Evolutionary conservation across 2,888 invertebrate genomes (phyloP).

Genomic region (Oscheius sp.): DNA sequence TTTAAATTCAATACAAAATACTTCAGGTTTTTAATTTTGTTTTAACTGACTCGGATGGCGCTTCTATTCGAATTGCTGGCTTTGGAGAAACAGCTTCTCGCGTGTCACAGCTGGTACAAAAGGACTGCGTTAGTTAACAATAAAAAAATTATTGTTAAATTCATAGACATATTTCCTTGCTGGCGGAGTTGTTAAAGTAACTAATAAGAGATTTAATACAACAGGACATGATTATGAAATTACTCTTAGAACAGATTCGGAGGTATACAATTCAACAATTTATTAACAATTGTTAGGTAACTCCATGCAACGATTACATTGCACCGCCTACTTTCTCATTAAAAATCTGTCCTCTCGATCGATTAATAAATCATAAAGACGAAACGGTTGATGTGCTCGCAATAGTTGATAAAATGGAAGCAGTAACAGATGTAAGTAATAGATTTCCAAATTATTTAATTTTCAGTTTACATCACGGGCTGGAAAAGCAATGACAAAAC

Average conservation of each 20-base stretch:
- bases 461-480: slow-evolving; percentile 49
- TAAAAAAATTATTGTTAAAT: too few species aligned
- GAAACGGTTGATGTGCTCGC: slow-evolving; percentile 62
- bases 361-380: slow-evolving; percentile 38
- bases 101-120: slow-evolving; percentile 37
- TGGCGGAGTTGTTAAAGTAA: slow-evolving; percentile 85
- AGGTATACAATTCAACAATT: slow-evolving; percentile 33
- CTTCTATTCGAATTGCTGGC: slow-evolving; percentile 45
- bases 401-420: slow-evolving; percentile 57
- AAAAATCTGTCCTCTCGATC: slow-evolving; percentile 35
- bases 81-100: slow-evolving; percentile 62
- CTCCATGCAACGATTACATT: slow-evolving; percentile 25
- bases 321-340: slow-evolving; percentile 35
- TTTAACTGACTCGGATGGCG: slow-evolving; percentile 55
- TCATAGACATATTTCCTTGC: slow-evolving; percentile 85
- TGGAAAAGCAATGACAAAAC: slow-evolving; percentile 78
- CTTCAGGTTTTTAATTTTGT: slow-evolving; percentile 60
- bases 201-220: slow-evolving; percentile 86
- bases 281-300: slow-evolving; percentile 22
- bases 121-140: slow-evolving; percentile 49
- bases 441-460: neutral
- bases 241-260: slow-evolving; percentile 83
- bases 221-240: slow-evolving; percentile 95
- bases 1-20: neutral
- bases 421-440: slow-evolving; percentile 12